Percentiles rank a stretch among this genome's conserved stretches.
These are phyloP conservation scores for Hippolais icterina DNA, from an alignment of 2,113 vertebrate genomes.

Conservation along the genomic window DNA sequence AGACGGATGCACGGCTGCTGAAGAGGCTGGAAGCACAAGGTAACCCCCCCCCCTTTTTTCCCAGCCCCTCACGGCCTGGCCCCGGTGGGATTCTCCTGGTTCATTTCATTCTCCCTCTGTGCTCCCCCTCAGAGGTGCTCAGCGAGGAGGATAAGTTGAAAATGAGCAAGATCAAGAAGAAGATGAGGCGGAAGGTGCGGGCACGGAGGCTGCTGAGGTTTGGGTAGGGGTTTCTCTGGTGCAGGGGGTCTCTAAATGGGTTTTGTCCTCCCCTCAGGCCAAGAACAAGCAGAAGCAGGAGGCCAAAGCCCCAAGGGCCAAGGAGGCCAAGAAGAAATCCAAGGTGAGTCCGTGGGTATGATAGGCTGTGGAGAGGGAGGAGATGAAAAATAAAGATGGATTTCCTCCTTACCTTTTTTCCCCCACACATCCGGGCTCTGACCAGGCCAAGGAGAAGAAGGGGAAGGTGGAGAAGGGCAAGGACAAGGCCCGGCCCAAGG, in stretches of 20 bases:
- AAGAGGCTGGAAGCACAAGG: slow-evolving; percentile 89
- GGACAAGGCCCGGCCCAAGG: slow-evolving; percentile 72
- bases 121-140: slow-evolving; percentile 77
- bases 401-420: fast-evolving
- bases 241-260: background rate
- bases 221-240: background rate
- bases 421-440: background rate
- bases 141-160: slow-evolving; percentile 88
- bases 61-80: background rate
- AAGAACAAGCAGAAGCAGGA: slow-evolving; percentile 89
- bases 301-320: slow-evolving; percentile 80
- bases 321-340: slow-evolving; percentile 81
- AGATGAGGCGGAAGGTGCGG: slow-evolving; percentile 88
- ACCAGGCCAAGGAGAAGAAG: slow-evolving; percentile 76
- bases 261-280: slow-evolving; percentile 70
- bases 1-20: slow-evolving; percentile 84
- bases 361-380: fast-evolving
- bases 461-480: slow-evolving; percentile 66
- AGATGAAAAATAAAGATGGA: background rate
- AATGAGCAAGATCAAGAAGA: slow-evolving; percentile 92
- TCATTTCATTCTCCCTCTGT: background rate
- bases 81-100: fast-evolving
- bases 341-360: slow-evolving; percentile 67
- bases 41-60: slow-evolving; percentile 8
- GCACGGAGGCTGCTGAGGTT: fast-evolving